Base-by-base conservation (phyloP, 1,140 invertebrate genomes). In the Lordiphosa collinella region DNA sequence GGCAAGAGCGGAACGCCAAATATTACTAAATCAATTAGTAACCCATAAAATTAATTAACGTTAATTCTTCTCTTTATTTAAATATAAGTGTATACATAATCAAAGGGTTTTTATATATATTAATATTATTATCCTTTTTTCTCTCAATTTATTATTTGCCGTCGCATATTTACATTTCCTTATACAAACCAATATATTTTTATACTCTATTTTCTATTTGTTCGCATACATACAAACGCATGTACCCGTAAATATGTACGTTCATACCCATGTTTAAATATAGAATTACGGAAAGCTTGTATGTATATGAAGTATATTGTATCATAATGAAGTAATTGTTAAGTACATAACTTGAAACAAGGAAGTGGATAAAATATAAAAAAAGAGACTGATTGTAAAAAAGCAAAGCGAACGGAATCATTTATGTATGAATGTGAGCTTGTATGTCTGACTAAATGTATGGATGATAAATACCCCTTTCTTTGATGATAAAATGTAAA, bases 281-380 rank as follows among this genome's bases (percentile, higher is more conserved):
- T 31, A 29, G 41, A 31, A 22, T 44, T 31, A 41, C 18, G 16
- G 31, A 58, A 16, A 12, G 31, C 16, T 36, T 49, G n/a, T 49
- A 12, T 12, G 14, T 34, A 31, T 44, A 38, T 40, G 48, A 59
- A 32, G 31, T 36, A 31, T 18, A 53, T 16, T 41, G 12, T 51
- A 58, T 11, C 25, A 25, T 36, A 41, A 49, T 14, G 18, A 8
- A 49, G 8, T 16, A 44, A 10, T 25, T n/a, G n/a, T 44, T 62
- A 25, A 52, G 34, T 22, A 14, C 51, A 52, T 44, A 16, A 41
- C 40, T 43, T 52, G 40, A 32, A 52, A 49, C 36, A 40, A 48
- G 58, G 29, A 61, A 59, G 55, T 61, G 55, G 57, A 61, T 59
- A 51, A 63, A 63, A 62, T 49, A 43, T 61, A 13, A 62, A 52